These are phyloP conservation scores for Drosophila seguyi DNA, from an alignment of 1,140 invertebrate genomes.

Conservation along the genomic window DNA sequence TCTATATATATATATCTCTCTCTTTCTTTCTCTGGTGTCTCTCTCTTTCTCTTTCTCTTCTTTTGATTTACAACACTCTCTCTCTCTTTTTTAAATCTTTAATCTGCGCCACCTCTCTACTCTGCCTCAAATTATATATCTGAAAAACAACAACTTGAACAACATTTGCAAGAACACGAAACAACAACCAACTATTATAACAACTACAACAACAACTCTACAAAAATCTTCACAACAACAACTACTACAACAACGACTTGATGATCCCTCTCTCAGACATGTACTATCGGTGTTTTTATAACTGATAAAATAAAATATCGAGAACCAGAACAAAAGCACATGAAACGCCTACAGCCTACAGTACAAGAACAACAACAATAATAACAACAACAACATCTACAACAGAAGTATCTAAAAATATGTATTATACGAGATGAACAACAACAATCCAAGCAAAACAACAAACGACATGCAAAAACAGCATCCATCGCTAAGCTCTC, in stretches of 20 bases:
- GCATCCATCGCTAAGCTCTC: constrained; percentile 39
- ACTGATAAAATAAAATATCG: constrained; percentile 64
- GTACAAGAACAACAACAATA: constrained; percentile 66
- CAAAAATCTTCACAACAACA: constrained; percentile 66
- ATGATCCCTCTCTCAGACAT: constrained; percentile 73
- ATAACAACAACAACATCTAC: constrained; percentile 54
- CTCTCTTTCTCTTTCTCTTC: constrained; percentile 69
- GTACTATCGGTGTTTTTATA: constrained; percentile 77
- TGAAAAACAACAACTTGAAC: constrained; percentile 53
- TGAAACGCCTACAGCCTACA: constrained; percentile 65
- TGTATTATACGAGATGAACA: constrained; percentile 52
- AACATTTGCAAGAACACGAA: constrained; percentile 69
- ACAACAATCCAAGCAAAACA: constrained; percentile 28
- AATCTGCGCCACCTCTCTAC: constrained; percentile 77
- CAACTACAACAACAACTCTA: constrained; percentile 63
- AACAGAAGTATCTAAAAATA: constrained; percentile 56
- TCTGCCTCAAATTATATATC: constrained; percentile 62
- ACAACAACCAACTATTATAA: constrained; percentile 59
- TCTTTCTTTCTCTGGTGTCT: constrained; percentile 77
- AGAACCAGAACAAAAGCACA: constrained; percentile 70
- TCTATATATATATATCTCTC: constrained; percentile 68
- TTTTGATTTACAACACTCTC: constrained; percentile 78
- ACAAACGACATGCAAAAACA: constrained; percentile 39
- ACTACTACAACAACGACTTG: constrained; percentile 73
- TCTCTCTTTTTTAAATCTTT: constrained; percentile 77